Base-by-base conservation (phyloP, 2,888 invertebrate genomes). In the Agrilus cyanescens region DNA sequence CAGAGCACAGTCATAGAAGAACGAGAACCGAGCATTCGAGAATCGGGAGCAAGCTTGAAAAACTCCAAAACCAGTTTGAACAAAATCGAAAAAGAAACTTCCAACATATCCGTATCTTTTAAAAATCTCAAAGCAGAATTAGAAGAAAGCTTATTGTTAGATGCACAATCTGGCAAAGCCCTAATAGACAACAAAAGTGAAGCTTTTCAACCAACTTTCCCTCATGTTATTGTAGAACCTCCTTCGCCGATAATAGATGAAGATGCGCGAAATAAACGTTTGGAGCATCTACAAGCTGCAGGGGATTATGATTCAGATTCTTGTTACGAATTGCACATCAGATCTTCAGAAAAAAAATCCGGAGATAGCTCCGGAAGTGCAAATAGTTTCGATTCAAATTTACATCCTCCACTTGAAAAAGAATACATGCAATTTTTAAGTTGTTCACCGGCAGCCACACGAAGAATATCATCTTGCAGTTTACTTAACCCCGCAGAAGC, bases 381-480 rank as follows among this genome's bases (percentile, higher is more conserved):
- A 49, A 62, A 63, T 49, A 65, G 71, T 53, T 70, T 67, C 37
- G 80, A 75, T 57, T 78, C 79, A 8, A 78, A 80, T 53, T 65
- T 76, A 8, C 59, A 80, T 37, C 68, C 67, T 38, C 25, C 25
- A 10, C 73, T 79, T 38, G 80, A 80, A 57, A 72, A 75, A 37
- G 80, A 81, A 53, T 76, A 78, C 14, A 37, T 38, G 39, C 71
- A 73, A 51, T 80, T 80, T 53, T 65, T 82, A 16, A 83, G 79
- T 50, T 80, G 80, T 57, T 86, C 87, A 2, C 85, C 87, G 4
- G 85, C 88, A 42, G 88, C 90, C 8, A 87, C 89, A 6, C 75
- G 93, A 48, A 72, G 93, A 52, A 91, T 94, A 60, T 91, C 91
- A 50, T 89, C 89, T 63, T 90, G 91, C 46, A 90, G 89, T 57